Base-by-base conservation (phyloP, 2,888 invertebrate species). In the Therioaphis trifolii region DNA sequence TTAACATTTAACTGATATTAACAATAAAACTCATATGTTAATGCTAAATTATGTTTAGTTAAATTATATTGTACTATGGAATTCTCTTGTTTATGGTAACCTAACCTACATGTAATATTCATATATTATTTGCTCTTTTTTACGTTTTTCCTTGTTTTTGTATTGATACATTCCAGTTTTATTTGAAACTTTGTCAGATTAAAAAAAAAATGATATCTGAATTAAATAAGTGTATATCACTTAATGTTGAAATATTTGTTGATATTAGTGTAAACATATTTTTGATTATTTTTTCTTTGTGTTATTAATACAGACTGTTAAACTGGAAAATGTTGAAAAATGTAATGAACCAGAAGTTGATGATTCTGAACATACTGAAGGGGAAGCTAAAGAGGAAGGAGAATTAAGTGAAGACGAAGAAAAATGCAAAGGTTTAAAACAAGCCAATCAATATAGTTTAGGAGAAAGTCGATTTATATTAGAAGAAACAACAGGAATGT, bases 401-500 rank as follows among this genome's bases (percentile, higher is more conserved):
- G 82, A 82, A 24, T 82, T 72, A 66, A 82, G 82, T 52, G 82
- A 82, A 82, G 82, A 82, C 1, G 82, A 82, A 74, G 82, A 82
- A 40, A 74, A 74, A 52, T 52, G 63, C 40, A 82, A 72, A 35
- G 61, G 68, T 68, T 29, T 79, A 2, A 85, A 85, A 52, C 69
- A 94, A 88, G 94, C 92, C 4, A 95, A 95, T 0, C 93, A 94
- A 88, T 91, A 91, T 88, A 94, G 93, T 5, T 89, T 94, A 87
- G 92, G 93, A 86, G 91, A 94, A 86, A 92, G 92, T 71, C 94
- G 94, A 24, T 95, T 96, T 91, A 93, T 95, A 43, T 96, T 94
- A 89, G 96, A 96, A 86, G 93, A 94, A 87, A 94, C 93, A 3
- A 94, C 94, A 35, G 96, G 96, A 86, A 91, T 96, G 89, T 96